Base-by-base conservation (phyloP, 2,797 vertebrate species). In the Euthynnus affinis region DNA sequence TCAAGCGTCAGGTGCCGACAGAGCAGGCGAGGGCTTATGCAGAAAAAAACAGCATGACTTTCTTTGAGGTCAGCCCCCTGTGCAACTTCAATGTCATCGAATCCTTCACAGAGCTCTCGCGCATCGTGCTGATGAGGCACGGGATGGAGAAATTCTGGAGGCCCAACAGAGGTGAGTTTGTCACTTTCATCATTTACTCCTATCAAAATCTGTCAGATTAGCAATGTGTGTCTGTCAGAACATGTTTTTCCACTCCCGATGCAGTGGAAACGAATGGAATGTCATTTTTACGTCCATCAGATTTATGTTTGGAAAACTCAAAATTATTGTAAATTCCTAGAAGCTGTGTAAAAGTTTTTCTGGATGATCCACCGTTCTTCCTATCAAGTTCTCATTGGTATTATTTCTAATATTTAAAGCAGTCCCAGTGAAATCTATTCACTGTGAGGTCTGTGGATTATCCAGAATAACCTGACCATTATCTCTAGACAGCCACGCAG, bases 141-240 rank as follows among this genome's bases (percentile, higher is more conserved):
- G 98, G 98, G 80, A 99, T 99, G 98, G 98, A 99, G 93, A 99
- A 99, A 90, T 99, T 99, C 94, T 99, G 98, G 98, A 97, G 93
- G 66, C 98, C 98, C 80, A 99, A 99, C 94, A 92, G 97, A 96
- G 98, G 98, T 98, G 67, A 94, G 96, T 1, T n/a, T 6, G 0
- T 42, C 18, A 2, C n/a, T n/a, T n/a, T n/a, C n/a, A 42, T 32
- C 0, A 2, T 52, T 59, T 2, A 64, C 44, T 0, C 4, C 5
- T 17, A 8, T 2, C 2, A 25, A 3, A 3, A 46, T 64, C 3
- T 20, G 17, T 48, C 10, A 53, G 73, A 25, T 46, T 3, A 15
- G 7, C 3, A 29, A 6, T 29, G 5, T 4, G 23, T 44, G 2
- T 4, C 7, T 40, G 48, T 55, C 10, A 7, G 2, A 27, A n/a